Evolutionary conservation across 2,888 invertebrate genomes (phyloP), one percentile per base, ranked within the genome.

Genomic region (Empis livida): DNA sequence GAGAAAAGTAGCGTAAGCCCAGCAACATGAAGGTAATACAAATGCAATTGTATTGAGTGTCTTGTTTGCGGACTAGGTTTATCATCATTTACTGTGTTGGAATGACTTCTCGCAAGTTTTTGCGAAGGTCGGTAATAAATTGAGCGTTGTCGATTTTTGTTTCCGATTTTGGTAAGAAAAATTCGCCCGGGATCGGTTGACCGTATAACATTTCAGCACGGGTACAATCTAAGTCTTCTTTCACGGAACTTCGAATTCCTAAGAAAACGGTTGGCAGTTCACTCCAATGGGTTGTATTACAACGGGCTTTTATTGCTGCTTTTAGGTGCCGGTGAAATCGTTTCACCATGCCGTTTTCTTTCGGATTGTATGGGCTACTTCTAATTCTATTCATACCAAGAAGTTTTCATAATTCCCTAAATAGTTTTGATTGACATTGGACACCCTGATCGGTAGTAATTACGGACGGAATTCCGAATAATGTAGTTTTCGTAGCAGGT

Each of bases 201-300:
- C 48, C 50, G 35, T 44, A 51, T 8, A 48, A 37, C 39, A 51
- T 15, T 44, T 48, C 45, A 14, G 45, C 50, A 10, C 46, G 40
- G 1, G 50, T 46, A n/a, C 45, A 44, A 11, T 46, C 38, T 6
- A 38, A 13, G 10, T 46, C 44, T 30, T 42, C 37, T 37, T 41
- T 40, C 35, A 49, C 37, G 10, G 44, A 37, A 43, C 40, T 16
- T 43, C 44, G 16, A 45, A 46, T 38, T 38, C 38, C 38, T 15
- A 38, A 16, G 1, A 38, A 16, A n/a, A 38, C n/a, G 10, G 10
- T 14, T 38, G 38, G 38, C 5, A 38, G 38, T 38, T 38, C 38
- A 10, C 38, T 38, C 16, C 38, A 38, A n/a, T 16, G 14, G 2
- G 16, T 15, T 3, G 10, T n/a, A 10, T 38, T 38, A 10, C 14